A percentile compares a stretch with the other conserved stretches of the same genome.
Conservation (phyloP, 2,888 invertebrate genomes). For the Caradrina clavipalpis region DNA sequence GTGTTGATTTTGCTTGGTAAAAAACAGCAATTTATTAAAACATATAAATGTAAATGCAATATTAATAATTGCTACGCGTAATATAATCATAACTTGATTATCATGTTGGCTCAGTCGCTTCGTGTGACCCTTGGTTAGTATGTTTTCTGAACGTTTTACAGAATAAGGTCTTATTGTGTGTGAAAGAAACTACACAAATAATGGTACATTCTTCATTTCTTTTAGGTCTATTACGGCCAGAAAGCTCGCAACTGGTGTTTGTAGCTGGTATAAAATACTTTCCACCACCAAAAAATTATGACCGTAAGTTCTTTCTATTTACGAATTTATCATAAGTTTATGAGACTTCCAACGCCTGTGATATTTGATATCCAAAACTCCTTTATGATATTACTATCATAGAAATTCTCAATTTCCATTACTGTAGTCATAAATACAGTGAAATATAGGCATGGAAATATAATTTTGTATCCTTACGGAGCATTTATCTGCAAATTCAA, state of each 20-base stretch:
- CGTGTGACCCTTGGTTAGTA: slow-evolving; percentile 65
- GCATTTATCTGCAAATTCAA: too few species aligned
- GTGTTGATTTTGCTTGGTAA: neutral
- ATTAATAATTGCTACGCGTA: slow-evolving; percentile 1
- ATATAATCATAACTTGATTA: slow-evolving; percentile 11
- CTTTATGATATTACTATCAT: too few species aligned
- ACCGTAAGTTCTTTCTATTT: slow-evolving; percentile 87
- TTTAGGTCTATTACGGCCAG: slow-evolving; percentile 78
- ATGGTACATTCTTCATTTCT: slow-evolving; percentile 22
- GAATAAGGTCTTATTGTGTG: neutral
- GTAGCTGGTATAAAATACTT: slow-evolving; percentile 93
- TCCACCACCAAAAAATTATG: slow-evolving; percentile 92
- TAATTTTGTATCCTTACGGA: too few species aligned
- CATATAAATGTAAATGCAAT: slow-evolving; percentile 8
- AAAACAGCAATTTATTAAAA: neutral
- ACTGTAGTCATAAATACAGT: too few species aligned
- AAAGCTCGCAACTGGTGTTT: slow-evolving; percentile 73
- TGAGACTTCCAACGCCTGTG: too few species aligned
- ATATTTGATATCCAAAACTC: too few species aligned
- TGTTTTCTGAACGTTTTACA: slow-evolving; percentile 13
- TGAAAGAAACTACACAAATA: neutral
- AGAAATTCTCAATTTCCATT: too few species aligned
- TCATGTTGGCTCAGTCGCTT: slow-evolving; percentile 63
- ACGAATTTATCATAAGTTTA: neutral
- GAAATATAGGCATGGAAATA: too few species aligned